Base-by-base conservation (phyloP, 92 coral and sea anemone species). In the Epizoanthus fatuus region DNA sequence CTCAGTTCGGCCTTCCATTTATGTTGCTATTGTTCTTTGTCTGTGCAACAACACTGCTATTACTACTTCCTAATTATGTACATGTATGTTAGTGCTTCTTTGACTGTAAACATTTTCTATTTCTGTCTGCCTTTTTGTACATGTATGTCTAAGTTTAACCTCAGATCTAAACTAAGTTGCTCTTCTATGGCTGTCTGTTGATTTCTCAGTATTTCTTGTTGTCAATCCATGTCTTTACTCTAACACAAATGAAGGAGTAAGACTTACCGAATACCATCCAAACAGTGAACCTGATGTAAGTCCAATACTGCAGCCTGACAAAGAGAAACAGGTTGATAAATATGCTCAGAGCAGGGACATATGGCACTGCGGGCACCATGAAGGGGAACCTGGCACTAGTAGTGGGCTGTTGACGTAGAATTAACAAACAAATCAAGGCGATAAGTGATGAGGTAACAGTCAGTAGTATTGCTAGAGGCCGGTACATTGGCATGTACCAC, bases 261-360 rank as follows among this genome's bases (percentile, higher is more conserved):
- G 55, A 45, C 95, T 85, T 91, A 94, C 98, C 98, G 79, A 92
- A 14, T 58, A 84, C 81, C 39, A 92, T 72, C 98, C 98, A 96
- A 3, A 91, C 62, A 59, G 74, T 80, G 67, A 87, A 96, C 59
- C 87, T 77, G 63, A 90, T 22, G 80, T 91, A 90, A 17, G 96
- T 89, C 13, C 69, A 54, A 67, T 78, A 69, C 1, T 75, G 82
- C 78, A 96, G 71, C 74, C 90, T 83, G 7, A 90, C 84, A 53
- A 92, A 15, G 29, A 96, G 84, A 35, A 90, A 83, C 85, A 87
- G 63, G 80, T 96, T 96, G 4, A 96, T 76, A 35, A 94, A 83
- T 20, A 96, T 87, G 72, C 95, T 92, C 8, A 87, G 59, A 4
- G 93, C 63, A 5, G 98, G 98, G 22, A 96, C 86, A n/a, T 74